Conservation (phyloP, 1,140 invertebrate genomes). For the Drosophila elegans region DNA sequence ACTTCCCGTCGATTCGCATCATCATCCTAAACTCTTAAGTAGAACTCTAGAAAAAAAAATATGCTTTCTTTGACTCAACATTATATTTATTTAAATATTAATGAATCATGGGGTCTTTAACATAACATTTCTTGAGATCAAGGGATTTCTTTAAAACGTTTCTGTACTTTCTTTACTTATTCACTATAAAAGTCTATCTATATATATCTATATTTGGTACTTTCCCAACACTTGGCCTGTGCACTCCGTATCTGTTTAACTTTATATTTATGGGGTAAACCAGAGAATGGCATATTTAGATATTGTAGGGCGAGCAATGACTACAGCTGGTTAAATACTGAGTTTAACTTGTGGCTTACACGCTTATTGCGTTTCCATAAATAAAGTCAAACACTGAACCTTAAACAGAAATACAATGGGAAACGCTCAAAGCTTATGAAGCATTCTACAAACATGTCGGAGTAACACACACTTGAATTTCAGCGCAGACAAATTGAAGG, state of each 20-base stretch:
- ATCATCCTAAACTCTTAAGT: too few relatives aligned
- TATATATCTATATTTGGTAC: neutral
- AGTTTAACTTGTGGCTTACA: slow-evolving; percentile 27
- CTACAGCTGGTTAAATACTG: slow-evolving; percentile 39
- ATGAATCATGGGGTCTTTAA: neutral
- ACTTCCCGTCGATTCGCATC: slow-evolving; percentile 11
- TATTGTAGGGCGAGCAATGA: slow-evolving; percentile 12
- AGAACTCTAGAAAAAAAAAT: neutral
- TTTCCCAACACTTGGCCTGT: slow-evolving; percentile 32
- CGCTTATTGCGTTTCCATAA: slow-evolving; percentile 13
- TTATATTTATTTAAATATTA: too few relatives aligned
- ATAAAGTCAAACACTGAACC: slow-evolving; percentile 22
- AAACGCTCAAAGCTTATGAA: slow-evolving; percentile 14
- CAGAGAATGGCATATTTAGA: slow-evolving; percentile 26
- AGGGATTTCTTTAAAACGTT: neutral
- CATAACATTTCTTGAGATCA: neutral
- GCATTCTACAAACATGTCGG: slow-evolving; percentile 15
- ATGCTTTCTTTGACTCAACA: too few relatives aligned
- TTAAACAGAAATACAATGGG: slow-evolving; percentile 27
- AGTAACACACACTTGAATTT: slow-evolving; percentile 1
- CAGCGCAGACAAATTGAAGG: slow-evolving; percentile 3
- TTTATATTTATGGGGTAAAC: slow-evolving; percentile 19
- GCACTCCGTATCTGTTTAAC: slow-evolving; percentile 4
- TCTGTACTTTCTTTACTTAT: too few relatives aligned
- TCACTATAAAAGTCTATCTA: too few relatives aligned